A percentile compares a stretch with the other conserved stretches of the same genome.
These are phyloP conservation scores for Sceloporus tristichus DNA, from an alignment of 2,113 vertebrate genomes.

Conservation along the genomic window DNA sequence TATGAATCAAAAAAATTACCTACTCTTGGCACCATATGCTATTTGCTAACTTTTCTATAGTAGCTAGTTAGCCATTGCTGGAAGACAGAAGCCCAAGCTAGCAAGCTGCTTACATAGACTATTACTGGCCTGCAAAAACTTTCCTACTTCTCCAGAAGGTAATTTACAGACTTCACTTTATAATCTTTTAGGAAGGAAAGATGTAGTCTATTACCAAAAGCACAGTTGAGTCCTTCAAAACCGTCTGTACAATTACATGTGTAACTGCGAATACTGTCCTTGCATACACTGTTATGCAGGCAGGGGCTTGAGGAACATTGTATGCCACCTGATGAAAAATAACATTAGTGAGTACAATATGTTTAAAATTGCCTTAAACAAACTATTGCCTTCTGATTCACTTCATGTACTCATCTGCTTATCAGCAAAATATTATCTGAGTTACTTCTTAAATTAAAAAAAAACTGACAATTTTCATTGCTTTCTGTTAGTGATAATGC, in stretches of 20 bases:
- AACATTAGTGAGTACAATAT: fast-evolving
- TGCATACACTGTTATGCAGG: constrained; percentile 82
- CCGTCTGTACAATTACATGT: constrained; percentile 80
- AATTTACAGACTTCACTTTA: background rate
- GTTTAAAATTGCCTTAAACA: background rate
- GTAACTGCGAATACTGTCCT: constrained; percentile 81
- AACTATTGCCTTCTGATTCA: background rate
- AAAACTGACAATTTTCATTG: background rate
- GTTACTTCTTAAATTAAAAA: background rate
- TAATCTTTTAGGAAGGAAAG: background rate
- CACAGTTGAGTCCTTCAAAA: constrained; percentile 83
- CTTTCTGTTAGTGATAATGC: background rate
- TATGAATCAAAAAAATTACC: background rate
- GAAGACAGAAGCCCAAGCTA: background rate
- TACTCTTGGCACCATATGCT: background rate
- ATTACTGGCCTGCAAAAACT: background rate
- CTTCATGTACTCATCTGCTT: background rate
- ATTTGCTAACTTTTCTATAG: background rate
- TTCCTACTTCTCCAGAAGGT: background rate
- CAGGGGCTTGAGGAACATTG: constrained; percentile 87
- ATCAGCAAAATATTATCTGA: background rate
- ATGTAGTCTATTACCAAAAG: constrained; percentile 67
- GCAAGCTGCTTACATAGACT: background rate
- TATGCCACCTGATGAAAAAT: constrained; percentile 72
- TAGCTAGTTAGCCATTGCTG: background rate